These are phyloP conservation scores for Apodemia hepburni DNA, from an alignment of 2,888 invertebrate genomes.

Conservation along the genomic window DNA sequence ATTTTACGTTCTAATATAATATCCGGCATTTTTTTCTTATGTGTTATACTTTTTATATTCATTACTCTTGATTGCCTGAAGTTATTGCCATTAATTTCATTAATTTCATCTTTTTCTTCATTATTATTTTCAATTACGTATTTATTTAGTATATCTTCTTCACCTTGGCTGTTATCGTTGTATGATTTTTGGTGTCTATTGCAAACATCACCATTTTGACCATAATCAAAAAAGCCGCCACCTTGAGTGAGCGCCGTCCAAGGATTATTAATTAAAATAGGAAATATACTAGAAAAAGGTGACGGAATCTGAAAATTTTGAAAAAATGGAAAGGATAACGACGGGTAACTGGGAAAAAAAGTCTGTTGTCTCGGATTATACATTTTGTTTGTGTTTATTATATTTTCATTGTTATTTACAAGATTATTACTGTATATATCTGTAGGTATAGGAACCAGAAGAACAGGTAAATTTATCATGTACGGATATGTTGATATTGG, in stretches of 20 bases:
- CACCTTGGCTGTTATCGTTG: slow-evolving; percentile 24
- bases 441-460: slow-evolving; percentile 47
- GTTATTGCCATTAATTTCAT: not conserved
- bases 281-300: slow-evolving; percentile 77
- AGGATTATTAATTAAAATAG: slow-evolving; percentile 80
- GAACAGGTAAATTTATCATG: slow-evolving; percentile 52
- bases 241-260: slow-evolving; percentile 67
- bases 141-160: slow-evolving; percentile 23
- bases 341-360: slow-evolving; percentile 28
- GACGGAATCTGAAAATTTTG: slow-evolving; percentile 53
- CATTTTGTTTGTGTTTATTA: slow-evolving; percentile 36
- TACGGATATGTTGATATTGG: slow-evolving; percentile 43
- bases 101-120: not conserved
- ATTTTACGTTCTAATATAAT: slow-evolving; percentile 51
- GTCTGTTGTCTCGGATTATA: slow-evolving; percentile 51
- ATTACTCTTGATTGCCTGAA: not conserved
- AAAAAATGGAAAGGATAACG: slow-evolving; percentile 32
- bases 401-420: slow-evolving; percentile 37
- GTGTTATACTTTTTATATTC: not conserved
- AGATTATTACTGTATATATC: slow-evolving; percentile 28
- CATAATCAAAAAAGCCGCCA: slow-evolving; percentile 80
- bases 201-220: slow-evolving; percentile 78
- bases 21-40: slow-evolving; percentile 37
- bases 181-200: slow-evolving; percentile 54
- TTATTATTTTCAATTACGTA: slow-evolving; percentile 5